Percentiles rank a stretch among this genome's conserved stretches.
These are phyloP conservation scores for Prinia subflava DNA, from an alignment of 2,113 vertebrate genomes.

Conservation along the genomic window DNA sequence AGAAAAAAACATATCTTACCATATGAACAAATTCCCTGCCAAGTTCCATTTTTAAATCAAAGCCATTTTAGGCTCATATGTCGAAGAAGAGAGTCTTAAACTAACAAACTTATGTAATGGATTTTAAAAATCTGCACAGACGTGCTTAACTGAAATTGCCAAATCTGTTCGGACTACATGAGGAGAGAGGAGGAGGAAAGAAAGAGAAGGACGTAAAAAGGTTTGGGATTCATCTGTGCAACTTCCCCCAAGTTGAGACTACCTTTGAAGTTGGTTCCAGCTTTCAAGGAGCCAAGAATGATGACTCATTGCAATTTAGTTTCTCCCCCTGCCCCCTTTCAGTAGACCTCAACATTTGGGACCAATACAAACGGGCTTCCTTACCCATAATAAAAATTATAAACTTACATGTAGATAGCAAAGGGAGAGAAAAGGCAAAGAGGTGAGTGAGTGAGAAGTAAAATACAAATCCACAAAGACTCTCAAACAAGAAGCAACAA, in stretches of 20 bases:
- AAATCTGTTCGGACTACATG: conserved; percentile 42
- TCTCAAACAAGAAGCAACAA: not conserved
- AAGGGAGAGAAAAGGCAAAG: not conserved
- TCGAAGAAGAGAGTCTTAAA: conserved; percentile 62
- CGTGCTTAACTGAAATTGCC: conserved; percentile 48
- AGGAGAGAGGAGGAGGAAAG: conserved; percentile 42
- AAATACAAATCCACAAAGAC: not conserved
- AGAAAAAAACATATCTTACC: conserved; percentile 48
- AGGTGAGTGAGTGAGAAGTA: not conserved
- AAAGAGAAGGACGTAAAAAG: not conserved
- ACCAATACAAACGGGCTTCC: not conserved
- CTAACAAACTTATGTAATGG: conserved; percentile 65
- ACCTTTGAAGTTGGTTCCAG: conserved; percentile 44
- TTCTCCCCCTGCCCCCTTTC: not conserved
- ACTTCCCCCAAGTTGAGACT: conserved; percentile 28
- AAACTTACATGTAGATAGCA: not conserved
- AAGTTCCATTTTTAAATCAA: conserved; percentile 78
- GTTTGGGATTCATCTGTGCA: conserved; percentile 47
- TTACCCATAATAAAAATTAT: not conserved
- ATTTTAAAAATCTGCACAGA: conserved; percentile 59
- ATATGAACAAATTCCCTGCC: conserved; percentile 76
- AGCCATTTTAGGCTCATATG: conserved; percentile 72
- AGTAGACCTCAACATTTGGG: not conserved
- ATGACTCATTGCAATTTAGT: not conserved
- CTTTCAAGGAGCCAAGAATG: conserved; percentile 15